Evolutionary conservation across 2,888 invertebrate genomes (phyloP).

Genomic region (Pachydiplax longipennis): DNA sequence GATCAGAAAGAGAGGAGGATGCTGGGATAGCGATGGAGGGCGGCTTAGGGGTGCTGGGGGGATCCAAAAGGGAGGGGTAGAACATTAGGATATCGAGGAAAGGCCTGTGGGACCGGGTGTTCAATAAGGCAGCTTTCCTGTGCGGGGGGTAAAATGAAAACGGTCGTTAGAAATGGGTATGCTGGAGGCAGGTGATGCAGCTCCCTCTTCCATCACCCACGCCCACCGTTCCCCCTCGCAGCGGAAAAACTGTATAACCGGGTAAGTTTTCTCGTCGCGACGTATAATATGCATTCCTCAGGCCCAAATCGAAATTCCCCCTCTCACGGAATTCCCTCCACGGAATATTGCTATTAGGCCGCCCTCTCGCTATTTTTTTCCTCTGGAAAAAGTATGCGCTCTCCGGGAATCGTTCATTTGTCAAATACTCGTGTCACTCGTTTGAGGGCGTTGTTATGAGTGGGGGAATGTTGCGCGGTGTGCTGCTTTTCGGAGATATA

Average conservation of each 20-base stretch:
- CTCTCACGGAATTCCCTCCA: background rate
- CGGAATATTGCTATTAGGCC: background rate
- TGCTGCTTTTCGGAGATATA: background rate
- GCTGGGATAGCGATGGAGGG: background rate
- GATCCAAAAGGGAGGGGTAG: background rate
- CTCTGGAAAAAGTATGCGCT: background rate
- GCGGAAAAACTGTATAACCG: background rate
- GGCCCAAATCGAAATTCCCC: background rate
- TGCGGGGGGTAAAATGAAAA: slow-evolving; percentile 26
- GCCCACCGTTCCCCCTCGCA: background rate
- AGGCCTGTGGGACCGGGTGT: slow-evolving; percentile 35
- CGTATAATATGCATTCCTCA: background rate
- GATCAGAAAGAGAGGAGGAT: background rate
- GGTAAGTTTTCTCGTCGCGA: background rate
- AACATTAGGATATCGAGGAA: slow-evolving; percentile 38
- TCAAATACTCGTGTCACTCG: background rate
- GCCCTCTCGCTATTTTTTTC: background rate
- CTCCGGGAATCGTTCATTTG: background rate
- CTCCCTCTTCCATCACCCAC: background rate
- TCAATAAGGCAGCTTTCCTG: slow-evolving; percentile 32
- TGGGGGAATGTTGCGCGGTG: background rate
- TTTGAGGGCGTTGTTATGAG: background rate
- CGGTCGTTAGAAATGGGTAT: slow-evolving; percentile 30
- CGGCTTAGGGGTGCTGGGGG: background rate
- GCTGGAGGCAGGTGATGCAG: slow-evolving; percentile 43